phyloP scores from a whole-genome alignment of 2,797 vertebrate species.

The Anisognathus igniventris region DNA sequence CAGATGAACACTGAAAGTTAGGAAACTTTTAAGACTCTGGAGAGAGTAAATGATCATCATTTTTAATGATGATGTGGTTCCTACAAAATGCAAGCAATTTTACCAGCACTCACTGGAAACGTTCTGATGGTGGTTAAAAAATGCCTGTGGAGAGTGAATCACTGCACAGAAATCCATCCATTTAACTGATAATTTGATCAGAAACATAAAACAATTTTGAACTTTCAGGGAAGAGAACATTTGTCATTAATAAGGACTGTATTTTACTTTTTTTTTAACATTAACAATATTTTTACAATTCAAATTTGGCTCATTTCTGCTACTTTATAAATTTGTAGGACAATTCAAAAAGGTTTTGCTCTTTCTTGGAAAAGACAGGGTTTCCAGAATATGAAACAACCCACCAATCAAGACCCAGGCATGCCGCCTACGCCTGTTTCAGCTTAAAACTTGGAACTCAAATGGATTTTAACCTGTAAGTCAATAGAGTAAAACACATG shows the following conservation, averaged over 20 bases:
- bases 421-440: background rate
- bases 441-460: background rate
- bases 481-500: background rate
- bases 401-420: background rate
- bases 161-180: background rate
- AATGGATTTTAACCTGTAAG: background rate
- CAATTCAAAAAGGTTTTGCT: background rate
- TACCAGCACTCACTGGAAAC: background rate
- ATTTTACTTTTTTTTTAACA: background rate
- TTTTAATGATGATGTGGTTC: background rate
- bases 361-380: background rate
- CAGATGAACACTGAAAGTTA: background rate
- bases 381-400: background rate
- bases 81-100: background rate
- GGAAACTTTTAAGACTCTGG: background rate
- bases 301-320: background rate
- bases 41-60: background rate
- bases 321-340: background rate
- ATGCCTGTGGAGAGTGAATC: background rate
- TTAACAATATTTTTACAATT: background rate
- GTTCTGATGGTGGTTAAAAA: background rate
- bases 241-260: background rate
- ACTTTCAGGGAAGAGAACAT: background rate
- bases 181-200: background rate
- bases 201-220: background rate